Evolutionary conservation across 2,113 vertebrate genomes (phyloP).

Genomic region (Psilopsiagon aymara): DNA sequence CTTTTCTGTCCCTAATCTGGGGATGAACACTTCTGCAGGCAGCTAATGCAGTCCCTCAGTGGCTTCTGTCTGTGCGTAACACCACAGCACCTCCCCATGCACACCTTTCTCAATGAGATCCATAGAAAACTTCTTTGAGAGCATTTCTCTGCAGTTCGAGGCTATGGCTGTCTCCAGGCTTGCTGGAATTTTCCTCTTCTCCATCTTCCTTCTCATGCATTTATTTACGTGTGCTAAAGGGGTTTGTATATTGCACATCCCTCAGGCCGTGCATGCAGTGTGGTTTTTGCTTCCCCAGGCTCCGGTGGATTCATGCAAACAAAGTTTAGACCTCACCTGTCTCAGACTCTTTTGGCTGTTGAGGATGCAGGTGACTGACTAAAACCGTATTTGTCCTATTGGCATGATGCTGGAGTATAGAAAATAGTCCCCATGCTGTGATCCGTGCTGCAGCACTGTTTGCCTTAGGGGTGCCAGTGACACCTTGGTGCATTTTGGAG

Average conservation of each 20-base stretch:
- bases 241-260: neutral
- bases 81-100: neutral
- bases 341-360: neutral
- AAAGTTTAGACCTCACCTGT: constrained; percentile 6
- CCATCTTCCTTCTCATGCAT: neutral
- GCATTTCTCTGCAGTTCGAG: neutral
- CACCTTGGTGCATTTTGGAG: neutral
- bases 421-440: neutral
- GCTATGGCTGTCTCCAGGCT: neutral
- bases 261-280: neutral
- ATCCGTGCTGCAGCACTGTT: neutral
- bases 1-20: neutral
- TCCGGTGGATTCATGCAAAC: neutral
- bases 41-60: rapidly evolving
- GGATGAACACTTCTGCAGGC: neutral
- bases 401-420: neutral
- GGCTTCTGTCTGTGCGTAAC: neutral
- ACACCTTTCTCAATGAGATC: neutral
- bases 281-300: constrained; percentile 1
- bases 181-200: constrained; percentile 58
- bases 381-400: neutral
- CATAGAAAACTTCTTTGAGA: neutral
- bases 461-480: neutral
- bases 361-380: constrained; percentile 4
- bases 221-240: constrained; percentile 16